A percentile compares a stretch with the other conserved stretches of the same genome.
Conservation (phyloP, 2,113 vertebrate species). For the Platichthys stellatus region DNA sequence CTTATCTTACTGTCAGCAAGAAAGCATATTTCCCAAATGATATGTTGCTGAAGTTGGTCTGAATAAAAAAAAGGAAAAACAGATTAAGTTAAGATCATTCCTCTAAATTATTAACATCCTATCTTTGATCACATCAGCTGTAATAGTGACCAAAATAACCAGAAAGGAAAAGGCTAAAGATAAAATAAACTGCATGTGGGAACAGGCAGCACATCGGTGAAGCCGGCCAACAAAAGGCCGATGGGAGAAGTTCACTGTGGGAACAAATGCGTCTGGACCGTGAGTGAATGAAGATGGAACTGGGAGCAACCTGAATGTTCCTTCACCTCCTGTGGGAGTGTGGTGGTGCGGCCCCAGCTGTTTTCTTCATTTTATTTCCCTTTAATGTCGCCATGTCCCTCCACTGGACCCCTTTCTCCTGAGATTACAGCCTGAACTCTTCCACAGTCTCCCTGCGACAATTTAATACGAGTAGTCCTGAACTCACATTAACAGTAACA, state of each 20-base stretch:
- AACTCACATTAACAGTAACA: not conserved
- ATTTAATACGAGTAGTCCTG: not conserved
- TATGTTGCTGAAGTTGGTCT: not conserved
- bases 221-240: slow-evolving; percentile 12
- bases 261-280: slow-evolving; percentile 5
- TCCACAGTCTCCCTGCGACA: not conserved
- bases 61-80: not conserved
- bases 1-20: not conserved
- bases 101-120: slow-evolving; percentile 31
- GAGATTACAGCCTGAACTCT: not conserved
- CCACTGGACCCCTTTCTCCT: not conserved
- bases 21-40: not conserved
- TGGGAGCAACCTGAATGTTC: slow-evolving; percentile 27
- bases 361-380: slow-evolving; percentile 22
- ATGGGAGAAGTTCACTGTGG: slow-evolving; percentile 5
- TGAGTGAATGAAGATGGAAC: slow-evolving; percentile 22
- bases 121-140: slow-evolving; percentile 19
- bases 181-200: not conserved
- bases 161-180: not conserved
- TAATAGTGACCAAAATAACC: slow-evolving; percentile 18
- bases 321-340: slow-evolving; percentile 17
- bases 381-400: slow-evolving; percentile 16
- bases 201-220: slow-evolving; percentile 1
- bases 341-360: slow-evolving; percentile 34
- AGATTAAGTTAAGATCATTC: not conserved